phyloP scores from a whole-genome alignment of 2,113 vertebrate genomes.

The Tor tambroides region DNA sequence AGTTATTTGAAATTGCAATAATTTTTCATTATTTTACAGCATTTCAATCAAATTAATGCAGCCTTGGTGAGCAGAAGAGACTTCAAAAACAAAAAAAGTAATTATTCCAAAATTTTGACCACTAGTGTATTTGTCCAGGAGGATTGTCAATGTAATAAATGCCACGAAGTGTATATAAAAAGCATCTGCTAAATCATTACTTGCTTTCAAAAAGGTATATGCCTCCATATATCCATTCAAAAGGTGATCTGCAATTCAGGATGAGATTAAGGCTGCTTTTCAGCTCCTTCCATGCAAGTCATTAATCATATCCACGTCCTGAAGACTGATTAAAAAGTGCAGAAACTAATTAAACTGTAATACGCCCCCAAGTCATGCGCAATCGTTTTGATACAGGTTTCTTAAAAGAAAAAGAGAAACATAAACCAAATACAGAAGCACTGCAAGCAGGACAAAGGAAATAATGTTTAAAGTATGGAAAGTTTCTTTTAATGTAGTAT shows the following conservation, averaged over 20 bases:
- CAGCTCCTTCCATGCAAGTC: not conserved
- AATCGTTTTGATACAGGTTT: not conserved
- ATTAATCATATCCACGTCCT: slow-evolving; percentile 7
- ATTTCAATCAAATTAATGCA: not conserved
- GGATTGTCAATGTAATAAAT: not conserved
- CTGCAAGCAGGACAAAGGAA: not conserved
- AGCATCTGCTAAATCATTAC: not conserved
- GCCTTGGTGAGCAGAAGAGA: not conserved
- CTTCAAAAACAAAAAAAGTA: not conserved
- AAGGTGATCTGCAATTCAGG: not conserved
- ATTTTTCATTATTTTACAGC: no score
- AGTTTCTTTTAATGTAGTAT: slow-evolving; percentile 7
- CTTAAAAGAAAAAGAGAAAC: not conserved
- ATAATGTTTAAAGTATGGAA: not conserved
- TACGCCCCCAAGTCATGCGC: not conserved
- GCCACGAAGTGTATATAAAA: not conserved
- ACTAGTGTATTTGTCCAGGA: not conserved
- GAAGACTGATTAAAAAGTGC: not conserved
- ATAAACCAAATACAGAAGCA: not conserved
- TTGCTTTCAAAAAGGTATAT: not conserved
- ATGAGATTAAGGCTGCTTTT: not conserved
- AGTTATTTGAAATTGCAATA: not conserved
- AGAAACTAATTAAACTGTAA: not conserved
- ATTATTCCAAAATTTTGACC: not conserved
- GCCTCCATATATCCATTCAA: not conserved